Evolutionary conservation across 2,888 invertebrate genomes (phyloP), one percentile per base, ranked within the genome.

Genomic region (Conistra vaccinii): DNA sequence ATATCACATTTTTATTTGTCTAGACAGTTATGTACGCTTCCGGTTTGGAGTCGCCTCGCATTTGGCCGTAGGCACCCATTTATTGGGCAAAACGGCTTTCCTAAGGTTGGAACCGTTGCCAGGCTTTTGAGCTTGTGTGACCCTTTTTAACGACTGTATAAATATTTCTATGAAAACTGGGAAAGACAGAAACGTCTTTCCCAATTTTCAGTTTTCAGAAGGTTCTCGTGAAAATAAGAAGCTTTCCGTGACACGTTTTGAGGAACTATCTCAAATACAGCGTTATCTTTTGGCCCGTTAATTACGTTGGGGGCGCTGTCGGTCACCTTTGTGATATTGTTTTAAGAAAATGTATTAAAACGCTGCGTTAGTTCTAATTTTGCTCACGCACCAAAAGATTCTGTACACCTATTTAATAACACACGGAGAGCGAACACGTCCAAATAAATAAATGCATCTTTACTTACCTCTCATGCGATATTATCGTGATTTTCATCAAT

Each of bases 401-500:
- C 20, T 45, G 20, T 35, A 35, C 32, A 35, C 5, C 1, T 45
- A 48, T 48, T 48, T 48, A 20, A 23, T 35, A 45, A n/a, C 12
- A n/a, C 7, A 32, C 20, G 66, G 0, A 45, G 29, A 29, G 2
- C 12, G 17, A 69, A 32, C 9, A 29, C 42, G n/a, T 42, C 26
- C n/a, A 32, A 74, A 73, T 51, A 51, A 32, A 74, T 58, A 42
- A 39, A 58, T 29, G 6, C 17, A 45, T 32, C 7, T 51, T 17
- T 20, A 76, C 29, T 17, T 20, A 76, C 29, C 9, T 26, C 29
- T 29, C 17, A 35, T 42, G 23, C n/a, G 0, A 14, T 39, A 42
- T 42, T 42, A 70, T 23, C 3, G n/a, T 55, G 12, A 39, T 71
- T 61, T 65, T 55, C 51, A 75, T 75, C 23, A 62, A 53, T 74